These are phyloP conservation scores for Dallia pectoralis DNA, from an alignment of 2,797 vertebrate genomes.

Conservation along the genomic window DNA sequence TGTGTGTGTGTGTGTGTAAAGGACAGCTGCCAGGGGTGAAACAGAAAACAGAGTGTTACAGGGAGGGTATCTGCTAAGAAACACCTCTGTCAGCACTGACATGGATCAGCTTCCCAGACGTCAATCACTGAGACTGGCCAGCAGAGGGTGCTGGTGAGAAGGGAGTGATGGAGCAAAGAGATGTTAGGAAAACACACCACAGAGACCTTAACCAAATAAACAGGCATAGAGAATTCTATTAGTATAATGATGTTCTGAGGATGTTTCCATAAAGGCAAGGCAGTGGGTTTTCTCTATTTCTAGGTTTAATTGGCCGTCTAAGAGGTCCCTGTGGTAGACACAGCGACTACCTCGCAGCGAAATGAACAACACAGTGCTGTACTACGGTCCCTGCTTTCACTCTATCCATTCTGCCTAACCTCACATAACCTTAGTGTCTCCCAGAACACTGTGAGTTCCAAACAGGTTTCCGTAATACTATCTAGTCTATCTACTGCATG, in stretches of 20 bases:
- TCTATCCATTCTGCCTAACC: slow-evolving; percentile 5
- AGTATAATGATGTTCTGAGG: too few species aligned
- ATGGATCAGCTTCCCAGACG: slow-evolving; percentile 1
- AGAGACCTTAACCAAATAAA: too few species aligned
- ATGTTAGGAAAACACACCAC: too few species aligned
- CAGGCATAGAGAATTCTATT: too few species aligned
- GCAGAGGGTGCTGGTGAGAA: background rate
- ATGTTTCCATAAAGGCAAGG: too few species aligned
- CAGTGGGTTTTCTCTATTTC: background rate
- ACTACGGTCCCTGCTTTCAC: background rate
- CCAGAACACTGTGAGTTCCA: slow-evolving; percentile 9
- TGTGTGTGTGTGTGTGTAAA: slow-evolving; percentile 3
- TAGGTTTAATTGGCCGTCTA: background rate
- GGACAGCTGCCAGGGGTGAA: slow-evolving; percentile 17
- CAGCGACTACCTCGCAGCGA: background rate
- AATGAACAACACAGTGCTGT: background rate
- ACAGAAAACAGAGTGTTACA: slow-evolving; percentile 6
- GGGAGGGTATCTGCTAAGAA: background rate
- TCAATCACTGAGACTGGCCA: slow-evolving; percentile 2
- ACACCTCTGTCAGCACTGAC: slow-evolving; percentile 9
- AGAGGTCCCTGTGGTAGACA: background rate
- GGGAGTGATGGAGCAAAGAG: background rate
- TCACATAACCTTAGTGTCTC: slow-evolving; percentile 3
- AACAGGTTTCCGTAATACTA: background rate
- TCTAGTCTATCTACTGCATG: background rate